Percentiles rank a stretch among this genome's conserved stretches.
Conservation (phyloP, 2,888 invertebrate species). For the Sinotaia quadrata region DNA sequence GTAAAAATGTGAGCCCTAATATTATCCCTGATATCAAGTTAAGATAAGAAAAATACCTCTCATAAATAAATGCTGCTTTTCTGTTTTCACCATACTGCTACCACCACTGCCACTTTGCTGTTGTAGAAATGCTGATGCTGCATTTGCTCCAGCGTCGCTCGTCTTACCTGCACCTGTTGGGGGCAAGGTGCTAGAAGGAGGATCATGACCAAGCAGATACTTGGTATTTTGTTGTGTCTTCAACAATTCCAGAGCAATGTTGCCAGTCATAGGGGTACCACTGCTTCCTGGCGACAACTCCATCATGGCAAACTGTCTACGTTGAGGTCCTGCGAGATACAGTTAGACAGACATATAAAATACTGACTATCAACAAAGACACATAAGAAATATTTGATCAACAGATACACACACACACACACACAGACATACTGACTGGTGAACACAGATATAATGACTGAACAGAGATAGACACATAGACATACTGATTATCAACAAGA, state of each 20-base stretch:
- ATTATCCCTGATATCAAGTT: no score
- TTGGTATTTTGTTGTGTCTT: conserved; percentile 67
- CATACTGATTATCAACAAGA: no score
- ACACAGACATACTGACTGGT: no score
- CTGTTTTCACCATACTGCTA: no score
- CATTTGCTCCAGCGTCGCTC: neutral
- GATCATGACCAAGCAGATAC: conserved; percentile 58
- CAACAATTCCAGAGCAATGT: conserved; percentile 62
- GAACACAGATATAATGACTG: no score
- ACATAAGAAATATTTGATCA: no score
- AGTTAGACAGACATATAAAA: neutral
- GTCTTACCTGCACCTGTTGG: neutral
- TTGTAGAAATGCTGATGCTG: conserved; percentile 39
- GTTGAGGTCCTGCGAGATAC: conserved; percentile 7
- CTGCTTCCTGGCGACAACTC: conserved; percentile 42
- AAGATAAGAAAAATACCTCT: no score
- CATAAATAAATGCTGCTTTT: no score
- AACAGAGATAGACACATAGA: no score
- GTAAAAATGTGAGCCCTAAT: no score
- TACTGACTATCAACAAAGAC: no score
- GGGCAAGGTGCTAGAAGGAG: conserved; percentile 7
- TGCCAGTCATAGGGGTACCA: conserved; percentile 53
- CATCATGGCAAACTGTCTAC: conserved; percentile 36
- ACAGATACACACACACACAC: no score
- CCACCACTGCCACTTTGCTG: conserved; percentile 62